These are phyloP conservation scores for Pollenia griseotomentosa DNA, from an alignment of 2,888 invertebrate species.

Conservation along the genomic window DNA sequence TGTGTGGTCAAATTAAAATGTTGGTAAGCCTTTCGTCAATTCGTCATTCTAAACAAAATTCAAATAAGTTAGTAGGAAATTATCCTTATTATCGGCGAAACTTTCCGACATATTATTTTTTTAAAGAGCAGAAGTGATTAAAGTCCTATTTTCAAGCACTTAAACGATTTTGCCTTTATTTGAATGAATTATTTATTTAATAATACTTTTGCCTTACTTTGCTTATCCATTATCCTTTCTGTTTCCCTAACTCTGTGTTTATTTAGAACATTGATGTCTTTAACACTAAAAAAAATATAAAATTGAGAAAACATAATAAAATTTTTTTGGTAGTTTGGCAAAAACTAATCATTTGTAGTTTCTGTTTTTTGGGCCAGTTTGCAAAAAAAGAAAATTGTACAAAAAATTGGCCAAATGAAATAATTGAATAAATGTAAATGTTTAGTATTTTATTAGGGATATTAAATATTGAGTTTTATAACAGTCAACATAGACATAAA, in stretches of 20 bases:
- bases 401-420: neutral
- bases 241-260: neutral
- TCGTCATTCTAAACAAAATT: too few species aligned
- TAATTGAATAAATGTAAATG: neutral
- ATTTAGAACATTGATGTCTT: conserved; percentile 9
- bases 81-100: too few species aligned
- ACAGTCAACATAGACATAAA: neutral
- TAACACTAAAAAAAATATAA: neutral
- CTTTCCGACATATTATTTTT: too few species aligned
- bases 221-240: neutral
- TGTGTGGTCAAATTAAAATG: too few species aligned
- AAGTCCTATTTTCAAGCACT: neutral
- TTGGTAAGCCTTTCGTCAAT: too few species aligned
- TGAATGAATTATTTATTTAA: neutral
- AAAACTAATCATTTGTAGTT: neutral
- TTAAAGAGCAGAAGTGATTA: neutral
- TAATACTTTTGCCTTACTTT: neutral
- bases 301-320: neutral
- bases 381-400: neutral
- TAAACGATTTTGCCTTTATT: conserved; percentile 3
- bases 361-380: neutral
- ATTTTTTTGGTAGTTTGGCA: neutral
- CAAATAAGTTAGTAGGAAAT: too few species aligned
- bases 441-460: neutral
- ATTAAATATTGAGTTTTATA: conserved; percentile 12